phyloP scores from a whole-genome alignment of 1,140 invertebrate species.

The Drosophila azteca region DNA sequence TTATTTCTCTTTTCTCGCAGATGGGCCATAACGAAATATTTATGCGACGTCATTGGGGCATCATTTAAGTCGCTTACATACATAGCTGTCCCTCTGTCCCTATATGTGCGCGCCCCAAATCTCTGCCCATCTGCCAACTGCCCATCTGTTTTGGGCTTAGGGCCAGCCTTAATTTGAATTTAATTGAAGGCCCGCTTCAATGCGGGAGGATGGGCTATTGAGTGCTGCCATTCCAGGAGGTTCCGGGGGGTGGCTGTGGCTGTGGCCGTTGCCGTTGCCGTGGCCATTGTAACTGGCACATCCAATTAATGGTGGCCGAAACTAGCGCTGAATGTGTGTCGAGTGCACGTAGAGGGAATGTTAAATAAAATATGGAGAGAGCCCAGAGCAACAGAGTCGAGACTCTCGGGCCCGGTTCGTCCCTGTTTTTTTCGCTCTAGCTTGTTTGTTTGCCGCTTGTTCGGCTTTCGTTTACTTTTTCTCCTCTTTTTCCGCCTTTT shows the following conservation, averaged over 20 bases:
- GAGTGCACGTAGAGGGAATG: conserved; percentile 68
- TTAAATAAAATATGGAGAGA: conserved; percentile 77
- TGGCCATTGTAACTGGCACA: conserved; percentile 72
- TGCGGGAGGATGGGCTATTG: neutral
- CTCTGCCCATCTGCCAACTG: conserved; percentile 59
- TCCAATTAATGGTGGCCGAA: conserved; percentile 78
- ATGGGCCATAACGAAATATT: conserved; percentile 70
- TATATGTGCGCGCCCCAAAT: conserved; percentile 31
- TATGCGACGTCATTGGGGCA: conserved; percentile 77
- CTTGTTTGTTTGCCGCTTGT: conserved; percentile 65
- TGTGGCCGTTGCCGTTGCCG: too few species aligned
- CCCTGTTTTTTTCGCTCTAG: conserved; percentile 56
- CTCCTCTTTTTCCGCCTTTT: conserved; percentile 43
- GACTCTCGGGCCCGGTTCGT: conserved; percentile 43
- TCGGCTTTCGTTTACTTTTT: conserved; percentile 54
- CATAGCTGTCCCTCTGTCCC: neutral
- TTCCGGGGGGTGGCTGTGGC: neutral
- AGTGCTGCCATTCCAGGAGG: neutral
- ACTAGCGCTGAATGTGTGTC: conserved; percentile 78
- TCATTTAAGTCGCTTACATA: conserved; percentile 69
- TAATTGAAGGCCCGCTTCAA: conserved; percentile 65
- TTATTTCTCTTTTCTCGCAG: conserved; percentile 11
- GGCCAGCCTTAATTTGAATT: conserved; percentile 73
- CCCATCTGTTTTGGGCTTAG: conserved; percentile 71
- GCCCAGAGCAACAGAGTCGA: conserved; percentile 38